A percentile compares a stretch with the other conserved stretches of the same genome.
These are phyloP conservation scores for Siderastrea radians DNA, from an alignment of 92 coral and sea anemone genomes.

Conservation along the genomic window DNA sequence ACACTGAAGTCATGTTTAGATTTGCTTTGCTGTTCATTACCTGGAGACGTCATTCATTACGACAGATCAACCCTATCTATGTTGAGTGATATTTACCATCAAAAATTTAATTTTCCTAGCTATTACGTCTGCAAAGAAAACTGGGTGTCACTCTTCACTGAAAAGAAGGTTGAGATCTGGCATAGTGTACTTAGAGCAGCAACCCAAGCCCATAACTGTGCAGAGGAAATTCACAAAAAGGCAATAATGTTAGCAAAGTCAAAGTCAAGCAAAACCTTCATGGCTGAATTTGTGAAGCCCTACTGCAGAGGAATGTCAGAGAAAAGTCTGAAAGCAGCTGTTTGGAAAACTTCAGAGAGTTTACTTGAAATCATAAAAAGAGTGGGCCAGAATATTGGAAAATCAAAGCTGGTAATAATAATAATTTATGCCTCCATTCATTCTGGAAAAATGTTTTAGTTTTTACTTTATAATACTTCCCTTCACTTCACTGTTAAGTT, in stretches of 20 bases:
- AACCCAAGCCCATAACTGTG: too few relatives aligned
- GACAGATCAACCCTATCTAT: conserved; percentile 61
- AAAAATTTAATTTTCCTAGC: conserved; percentile 20
- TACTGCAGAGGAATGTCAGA: conserved; percentile 22
- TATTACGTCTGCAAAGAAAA: conserved; percentile 43
- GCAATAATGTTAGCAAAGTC: background rate
- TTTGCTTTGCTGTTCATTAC: background rate
- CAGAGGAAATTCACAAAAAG: too few relatives aligned
- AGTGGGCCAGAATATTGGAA: too few relatives aligned
- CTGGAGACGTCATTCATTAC: conserved; percentile 35
- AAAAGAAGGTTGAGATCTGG: conserved; percentile 65
- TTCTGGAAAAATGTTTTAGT: too few relatives aligned
- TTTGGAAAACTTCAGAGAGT: background rate
- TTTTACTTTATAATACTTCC: too few relatives aligned
- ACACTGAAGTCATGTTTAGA: background rate
- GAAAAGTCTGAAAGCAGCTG: background rate
- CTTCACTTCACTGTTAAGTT: too few relatives aligned
- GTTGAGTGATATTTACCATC: conserved; percentile 59
- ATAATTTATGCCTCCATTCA: too few relatives aligned
- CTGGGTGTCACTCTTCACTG: conserved; percentile 37
- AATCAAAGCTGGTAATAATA: too few relatives aligned
- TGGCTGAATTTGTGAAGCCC: conserved; percentile 11
- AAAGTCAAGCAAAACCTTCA: background rate
- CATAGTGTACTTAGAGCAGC: conserved; percentile 34
- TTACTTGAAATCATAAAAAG: background rate